Conservation (phyloP, 2,888 invertebrate species). For the Sericinus montela region DNA sequence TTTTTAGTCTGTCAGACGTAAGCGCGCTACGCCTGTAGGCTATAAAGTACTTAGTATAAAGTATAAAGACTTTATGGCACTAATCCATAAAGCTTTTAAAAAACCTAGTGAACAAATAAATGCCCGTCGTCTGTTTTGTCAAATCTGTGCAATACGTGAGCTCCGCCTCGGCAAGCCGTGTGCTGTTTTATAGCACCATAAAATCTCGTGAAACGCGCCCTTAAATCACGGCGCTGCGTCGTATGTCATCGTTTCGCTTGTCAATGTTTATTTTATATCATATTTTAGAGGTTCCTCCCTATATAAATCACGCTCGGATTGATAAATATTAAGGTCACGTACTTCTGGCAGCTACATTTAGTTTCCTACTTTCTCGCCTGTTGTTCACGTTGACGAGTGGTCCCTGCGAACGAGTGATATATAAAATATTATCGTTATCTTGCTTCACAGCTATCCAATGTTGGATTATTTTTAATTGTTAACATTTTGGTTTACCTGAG, state of each 20-base stretch:
- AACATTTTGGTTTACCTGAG: too few species aligned
- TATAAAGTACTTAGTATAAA: too few species aligned
- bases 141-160: conserved; percentile 74
- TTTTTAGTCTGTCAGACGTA: conserved; percentile 60
- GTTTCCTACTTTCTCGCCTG: conserved; percentile 53
- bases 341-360: conserved; percentile 70
- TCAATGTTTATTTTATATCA: conserved; percentile 80
- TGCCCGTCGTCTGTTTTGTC: conserved; percentile 76
- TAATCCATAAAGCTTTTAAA: conserved; percentile 73
- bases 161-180: conserved; percentile 44
- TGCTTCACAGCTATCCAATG: neutral
- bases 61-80: too few species aligned
- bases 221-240: conserved; percentile 75
- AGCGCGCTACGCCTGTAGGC: conserved; percentile 54
- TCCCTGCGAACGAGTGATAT: conserved; percentile 13
- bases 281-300: conserved; percentile 74
- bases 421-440: conserved; percentile 6
- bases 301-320: conserved; percentile 73
- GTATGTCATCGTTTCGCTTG: conserved; percentile 79
- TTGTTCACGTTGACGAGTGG: conserved; percentile 55
- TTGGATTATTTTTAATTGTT: too few species aligned
- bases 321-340: conserved; percentile 79
- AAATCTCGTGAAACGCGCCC: conserved; percentile 76
- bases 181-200: conserved; percentile 77
- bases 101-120: conserved; percentile 74